Base-by-base conservation (phyloP, 1,140 invertebrate species). In the Leptinotarsa defecta region DNA sequence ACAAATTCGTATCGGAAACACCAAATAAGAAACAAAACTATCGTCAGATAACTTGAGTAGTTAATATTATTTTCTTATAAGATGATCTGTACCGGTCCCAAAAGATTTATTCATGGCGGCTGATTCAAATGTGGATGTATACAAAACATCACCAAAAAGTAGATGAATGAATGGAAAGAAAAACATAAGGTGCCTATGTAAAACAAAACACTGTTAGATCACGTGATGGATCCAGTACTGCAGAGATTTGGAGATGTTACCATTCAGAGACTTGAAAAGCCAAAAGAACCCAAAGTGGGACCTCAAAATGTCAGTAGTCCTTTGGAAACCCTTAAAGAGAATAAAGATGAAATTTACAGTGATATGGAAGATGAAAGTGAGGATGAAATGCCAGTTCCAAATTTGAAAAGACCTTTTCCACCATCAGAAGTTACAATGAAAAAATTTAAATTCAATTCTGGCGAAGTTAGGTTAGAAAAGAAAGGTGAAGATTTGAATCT, bases 161-260 rank as follows among this genome's bases (percentile, higher is more conserved):
- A 64, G 20, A 73, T 62, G 52, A 65, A 73, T 68, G 49, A 48
- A 48, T 13, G 22, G 11, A 49, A 43, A 43, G 34, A 43, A 43
- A 43, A 43, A 43, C 34, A 57, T 72, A 49, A 62, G 52, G 20
- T 68, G 52, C 52, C n/a, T 57, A 57, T 57, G 52, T 57, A 19
- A 57, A 57, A 57, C 52, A 57, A 17, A 57, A 57, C 52, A 15
- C n/a, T 57, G n/a, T 19, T 19, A 19, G 64, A 22, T 65, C 63
- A 61, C 48, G 78, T 81, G 34, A 85, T 85, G 84, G 84, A 85
- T 74, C 84, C 84, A 65, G 81, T 84, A 75, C 69, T 85, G 27
- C 83, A 83, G 76, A 78, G 83, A 72, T 77, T 84, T 57, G 84
- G 83, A 74, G 83, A 85, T 84, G 83, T 84, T 73, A 84, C 82